Evolutionary conservation across 1,140 invertebrate genomes (phyloP).

Genomic region (Bombus haemorrhoidalis): DNA sequence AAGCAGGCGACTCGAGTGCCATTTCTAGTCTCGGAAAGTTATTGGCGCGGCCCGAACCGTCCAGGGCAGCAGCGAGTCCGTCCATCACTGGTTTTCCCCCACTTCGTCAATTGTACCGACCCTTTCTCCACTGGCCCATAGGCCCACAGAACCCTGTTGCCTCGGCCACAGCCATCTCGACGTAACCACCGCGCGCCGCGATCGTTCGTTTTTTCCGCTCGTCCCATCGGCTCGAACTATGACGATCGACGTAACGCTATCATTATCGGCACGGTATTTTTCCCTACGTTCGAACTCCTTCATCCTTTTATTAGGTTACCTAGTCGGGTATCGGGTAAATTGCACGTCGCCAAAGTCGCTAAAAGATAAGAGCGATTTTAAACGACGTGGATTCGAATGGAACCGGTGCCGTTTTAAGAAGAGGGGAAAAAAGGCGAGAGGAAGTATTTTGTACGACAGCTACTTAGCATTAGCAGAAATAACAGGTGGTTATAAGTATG

Average conservation of each 20-base stretch:
- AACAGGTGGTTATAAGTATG: background rate
- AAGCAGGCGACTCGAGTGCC: slow-evolving; percentile 59
- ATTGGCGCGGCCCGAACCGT: slow-evolving; percentile 69
- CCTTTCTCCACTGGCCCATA: slow-evolving; percentile 60
- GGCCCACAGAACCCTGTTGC: slow-evolving; percentile 38
- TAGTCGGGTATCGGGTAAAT: background rate
- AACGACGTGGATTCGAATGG: no score
- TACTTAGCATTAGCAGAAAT: slow-evolving; percentile 8
- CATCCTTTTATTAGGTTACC: background rate
- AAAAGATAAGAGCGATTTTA: background rate
- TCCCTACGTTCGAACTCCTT: background rate
- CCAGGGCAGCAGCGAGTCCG: slow-evolving; percentile 68
- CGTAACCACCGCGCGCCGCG: slow-evolving; percentile 24
- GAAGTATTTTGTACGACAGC: background rate
- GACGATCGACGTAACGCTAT: background rate
- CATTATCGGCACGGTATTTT: background rate
- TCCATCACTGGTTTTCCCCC: slow-evolving; percentile 76
- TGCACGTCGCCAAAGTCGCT: background rate
- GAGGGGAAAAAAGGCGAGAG: no score
- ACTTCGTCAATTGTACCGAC: slow-evolving; percentile 54
- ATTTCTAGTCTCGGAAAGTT: slow-evolving; percentile 64
- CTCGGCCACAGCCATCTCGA: slow-evolving; percentile 47
- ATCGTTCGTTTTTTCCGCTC: slow-evolving; percentile 26
- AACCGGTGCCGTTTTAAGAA: background rate
- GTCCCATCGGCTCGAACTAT: slow-evolving; percentile 9